These are phyloP conservation scores for Macroramphosus scolopax DNA, from an alignment of 2,797 vertebrate species.

Conservation along the genomic window DNA sequence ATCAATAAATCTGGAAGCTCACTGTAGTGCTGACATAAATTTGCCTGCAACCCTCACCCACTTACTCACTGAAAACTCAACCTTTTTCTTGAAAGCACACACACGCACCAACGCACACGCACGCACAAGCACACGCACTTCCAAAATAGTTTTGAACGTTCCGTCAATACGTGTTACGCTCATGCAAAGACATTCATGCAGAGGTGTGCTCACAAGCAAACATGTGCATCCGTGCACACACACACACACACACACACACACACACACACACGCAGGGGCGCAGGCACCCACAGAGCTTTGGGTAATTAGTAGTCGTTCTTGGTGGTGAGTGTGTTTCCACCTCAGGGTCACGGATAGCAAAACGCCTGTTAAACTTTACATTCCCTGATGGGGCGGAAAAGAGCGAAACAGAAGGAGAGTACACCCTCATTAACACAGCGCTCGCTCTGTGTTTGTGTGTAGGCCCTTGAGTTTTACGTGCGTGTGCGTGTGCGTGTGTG, in stretches of 20 bases:
- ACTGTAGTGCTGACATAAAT: constrained; percentile 79
- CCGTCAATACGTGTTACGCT: constrained; percentile 51
- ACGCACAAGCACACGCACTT: background rate
- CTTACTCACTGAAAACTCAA: constrained; percentile 22
- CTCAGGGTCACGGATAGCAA: constrained; percentile 73
- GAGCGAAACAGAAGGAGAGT: constrained; percentile 53
- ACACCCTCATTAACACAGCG: constrained; percentile 62
- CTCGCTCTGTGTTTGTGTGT: constrained; percentile 23
- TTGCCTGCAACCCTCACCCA: constrained; percentile 53
- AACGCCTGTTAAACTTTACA: constrained; percentile 73
- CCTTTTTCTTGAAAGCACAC: no score
- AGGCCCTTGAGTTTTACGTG: constrained; percentile 22
- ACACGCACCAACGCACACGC: constrained; percentile 7
- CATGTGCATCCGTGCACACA: no score
- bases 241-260: constrained; percentile 1
- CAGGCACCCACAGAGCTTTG: constrained; percentile 35
- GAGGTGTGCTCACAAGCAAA: no score
- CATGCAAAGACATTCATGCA: no score
- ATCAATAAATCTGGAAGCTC: constrained; percentile 75
- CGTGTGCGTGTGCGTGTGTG: background rate
- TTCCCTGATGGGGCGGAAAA: constrained; percentile 67
- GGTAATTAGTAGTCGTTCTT: constrained; percentile 65
- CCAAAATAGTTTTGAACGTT: constrained; percentile 30
- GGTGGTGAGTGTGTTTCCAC: constrained; percentile 59
- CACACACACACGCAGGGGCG: constrained; percentile 17